Evolutionary conservation across 2,888 invertebrate genomes (phyloP).

Genomic region (Clepsis dumicolana): DNA sequence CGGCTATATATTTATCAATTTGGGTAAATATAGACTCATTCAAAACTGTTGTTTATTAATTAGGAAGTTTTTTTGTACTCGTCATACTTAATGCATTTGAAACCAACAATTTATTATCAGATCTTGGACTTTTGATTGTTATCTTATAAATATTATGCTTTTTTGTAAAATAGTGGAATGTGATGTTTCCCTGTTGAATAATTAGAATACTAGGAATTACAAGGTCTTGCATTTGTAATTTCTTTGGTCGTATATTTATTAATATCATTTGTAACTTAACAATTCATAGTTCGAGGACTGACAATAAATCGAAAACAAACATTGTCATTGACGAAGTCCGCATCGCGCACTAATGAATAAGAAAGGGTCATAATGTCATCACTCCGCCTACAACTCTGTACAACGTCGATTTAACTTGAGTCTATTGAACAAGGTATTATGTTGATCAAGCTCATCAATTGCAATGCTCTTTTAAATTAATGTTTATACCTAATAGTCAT

Average conservation of each 20-base stretch:
- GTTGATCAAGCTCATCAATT: slow-evolving; percentile 82
- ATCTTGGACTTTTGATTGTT: not conserved
- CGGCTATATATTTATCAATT: slow-evolving; percentile 52
- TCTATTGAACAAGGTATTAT: slow-evolving; percentile 77
- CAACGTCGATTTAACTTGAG: slow-evolving; percentile 48
- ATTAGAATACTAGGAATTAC: not conserved
- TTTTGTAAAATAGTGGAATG: not conserved
- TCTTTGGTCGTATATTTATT: not conserved
- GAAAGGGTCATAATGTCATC: slow-evolving; percentile 14
- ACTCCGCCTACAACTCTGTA: slow-evolving; percentile 15
- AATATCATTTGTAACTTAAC: slow-evolving; percentile 6
- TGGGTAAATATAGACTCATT: slow-evolving; percentile 27
- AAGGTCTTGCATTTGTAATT: not conserved
- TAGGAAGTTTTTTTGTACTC: slow-evolving; percentile 32
- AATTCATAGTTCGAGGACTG: not conserved
- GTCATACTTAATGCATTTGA: slow-evolving; percentile 9
- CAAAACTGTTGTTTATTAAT: slow-evolving; percentile 35
- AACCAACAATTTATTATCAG: not conserved
- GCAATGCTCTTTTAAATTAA: slow-evolving; percentile 81
- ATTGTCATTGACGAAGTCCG: slow-evolving; percentile 8
- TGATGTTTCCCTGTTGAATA: not conserved
- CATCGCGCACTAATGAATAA: not conserved
- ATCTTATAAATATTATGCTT: not conserved
- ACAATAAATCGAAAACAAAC: not conserved
- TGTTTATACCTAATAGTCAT: slow-evolving; percentile 78